phyloP scores from a whole-genome alignment of 2,888 invertebrate species.

The Conomelus anceps region DNA sequence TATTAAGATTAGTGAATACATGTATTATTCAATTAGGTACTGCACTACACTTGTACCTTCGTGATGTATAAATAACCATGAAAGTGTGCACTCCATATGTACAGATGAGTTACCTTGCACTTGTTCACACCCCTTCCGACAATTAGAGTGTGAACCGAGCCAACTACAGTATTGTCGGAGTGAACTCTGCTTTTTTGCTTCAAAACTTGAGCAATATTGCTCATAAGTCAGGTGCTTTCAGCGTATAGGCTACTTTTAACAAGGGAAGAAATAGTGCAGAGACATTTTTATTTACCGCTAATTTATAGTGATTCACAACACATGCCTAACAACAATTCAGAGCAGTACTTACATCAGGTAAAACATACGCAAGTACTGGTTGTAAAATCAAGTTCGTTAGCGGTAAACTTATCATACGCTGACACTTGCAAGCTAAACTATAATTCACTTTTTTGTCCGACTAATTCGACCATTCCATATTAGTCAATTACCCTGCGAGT shows the following conservation, averaged over 20 bases:
- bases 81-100: background rate
- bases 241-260: background rate
- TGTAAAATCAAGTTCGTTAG: background rate
- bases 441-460: background rate
- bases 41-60: background rate
- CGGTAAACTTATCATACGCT: background rate
- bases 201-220: background rate
- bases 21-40: background rate
- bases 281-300: background rate
- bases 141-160: background rate
- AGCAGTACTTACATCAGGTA: background rate
- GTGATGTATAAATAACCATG: background rate
- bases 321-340: background rate
- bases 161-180: background rate
- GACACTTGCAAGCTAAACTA: background rate
- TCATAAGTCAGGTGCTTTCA: background rate
- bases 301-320: background rate
- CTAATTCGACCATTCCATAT: background rate
- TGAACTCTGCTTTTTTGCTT: background rate
- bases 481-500: background rate
- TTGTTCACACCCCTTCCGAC: background rate
- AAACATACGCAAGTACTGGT: background rate
- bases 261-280: background rate
- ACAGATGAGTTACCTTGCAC: background rate
- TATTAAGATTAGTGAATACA: background rate